These are phyloP conservation scores for Ametastegia equiseti DNA, from an alignment of 2,888 invertebrate species.

Conservation along the genomic window DNA sequence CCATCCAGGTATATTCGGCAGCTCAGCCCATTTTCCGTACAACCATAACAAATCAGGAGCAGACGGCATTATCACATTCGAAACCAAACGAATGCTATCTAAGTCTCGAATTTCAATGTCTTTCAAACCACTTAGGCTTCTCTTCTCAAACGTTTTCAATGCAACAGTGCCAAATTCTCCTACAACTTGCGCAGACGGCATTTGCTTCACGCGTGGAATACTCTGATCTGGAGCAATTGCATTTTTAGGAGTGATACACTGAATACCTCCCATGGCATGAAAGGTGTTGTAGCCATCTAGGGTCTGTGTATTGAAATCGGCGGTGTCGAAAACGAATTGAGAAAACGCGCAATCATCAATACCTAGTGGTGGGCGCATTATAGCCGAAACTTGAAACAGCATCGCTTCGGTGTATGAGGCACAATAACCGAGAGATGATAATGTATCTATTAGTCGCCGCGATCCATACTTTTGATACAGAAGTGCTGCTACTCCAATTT, in stretches of 20 bases:
- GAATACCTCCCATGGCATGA: constrained; percentile 49
- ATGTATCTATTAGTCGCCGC: constrained; percentile 53
- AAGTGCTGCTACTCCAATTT: constrained; percentile 52
- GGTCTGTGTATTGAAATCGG: constrained; percentile 37
- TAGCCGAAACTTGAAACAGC: constrained; percentile 57
- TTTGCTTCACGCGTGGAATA: constrained; percentile 42
- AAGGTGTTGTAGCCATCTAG: constrained; percentile 45
- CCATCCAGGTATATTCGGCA: constrained; percentile 52
- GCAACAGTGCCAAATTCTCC: constrained; percentile 45
- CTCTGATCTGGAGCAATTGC: constrained; percentile 45
- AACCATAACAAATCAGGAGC: constrained; percentile 48
- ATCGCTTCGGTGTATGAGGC: constrained; percentile 58
- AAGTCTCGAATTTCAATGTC: constrained; percentile 45
- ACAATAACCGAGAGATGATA: constrained; percentile 58
- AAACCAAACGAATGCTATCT: constrained; percentile 32
- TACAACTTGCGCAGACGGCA: constrained; percentile 48
- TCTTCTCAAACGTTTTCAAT: constrained; percentile 45
- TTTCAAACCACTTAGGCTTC: constrained; percentile 46
- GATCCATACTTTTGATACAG: constrained; percentile 60
- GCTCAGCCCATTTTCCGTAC: constrained; percentile 50
- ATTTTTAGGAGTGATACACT: constrained; percentile 31
- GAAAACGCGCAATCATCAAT: constrained; percentile 47
- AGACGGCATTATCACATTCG: constrained; percentile 33
- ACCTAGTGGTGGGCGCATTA: constrained; percentile 50
- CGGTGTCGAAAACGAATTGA: constrained; percentile 47